phyloP scores from a whole-genome alignment of 2,888 invertebrate genomes.

The Pimpla rufipes region DNA sequence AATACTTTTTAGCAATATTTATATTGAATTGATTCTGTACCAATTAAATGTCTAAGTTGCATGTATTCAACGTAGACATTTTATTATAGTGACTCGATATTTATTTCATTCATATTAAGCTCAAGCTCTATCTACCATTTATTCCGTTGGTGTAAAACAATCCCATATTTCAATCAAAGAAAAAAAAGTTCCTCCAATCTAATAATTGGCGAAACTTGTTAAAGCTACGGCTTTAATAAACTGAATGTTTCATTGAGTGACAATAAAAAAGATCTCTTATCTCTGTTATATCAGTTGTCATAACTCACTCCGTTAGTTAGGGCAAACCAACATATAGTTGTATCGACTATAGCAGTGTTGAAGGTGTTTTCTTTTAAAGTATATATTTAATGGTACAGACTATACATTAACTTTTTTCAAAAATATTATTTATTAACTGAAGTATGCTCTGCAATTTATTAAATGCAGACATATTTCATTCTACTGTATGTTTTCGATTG shows the following conservation, averaged over 20 bases:
- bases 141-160: conserved; percentile 12
- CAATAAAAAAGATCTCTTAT: not conserved
- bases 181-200: not conserved
- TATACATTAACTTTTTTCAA: conserved; percentile 14
- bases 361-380: not conserved
- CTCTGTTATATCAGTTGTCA: conserved; percentile 8
- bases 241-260: conserved; percentile 9
- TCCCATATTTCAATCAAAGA: not conserved
- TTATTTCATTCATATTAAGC: not conserved
- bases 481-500: not conserved
- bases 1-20: conserved; percentile 23
- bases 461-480: conserved; percentile 26
- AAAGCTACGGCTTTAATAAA: conserved; percentile 14
- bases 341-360: conserved; percentile 7
- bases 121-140: conserved; percentile 6
- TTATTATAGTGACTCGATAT: conserved; percentile 8
- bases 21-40: not conserved
- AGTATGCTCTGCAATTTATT: conserved; percentile 12
- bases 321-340: conserved; percentile 8
- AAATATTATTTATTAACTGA: conserved; percentile 16
- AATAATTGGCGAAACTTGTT: not conserved
- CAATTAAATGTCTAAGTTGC: conserved; percentile 22
- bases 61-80: conserved; percentile 26
- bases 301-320: not conserved
- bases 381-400: conserved; percentile 2